A percentile compares a stretch with the other conserved stretches of the same genome.
These are phyloP conservation scores for Rhyacichthys aspro DNA, from an alignment of 2,797 vertebrate genomes.

Conservation along the genomic window DNA sequence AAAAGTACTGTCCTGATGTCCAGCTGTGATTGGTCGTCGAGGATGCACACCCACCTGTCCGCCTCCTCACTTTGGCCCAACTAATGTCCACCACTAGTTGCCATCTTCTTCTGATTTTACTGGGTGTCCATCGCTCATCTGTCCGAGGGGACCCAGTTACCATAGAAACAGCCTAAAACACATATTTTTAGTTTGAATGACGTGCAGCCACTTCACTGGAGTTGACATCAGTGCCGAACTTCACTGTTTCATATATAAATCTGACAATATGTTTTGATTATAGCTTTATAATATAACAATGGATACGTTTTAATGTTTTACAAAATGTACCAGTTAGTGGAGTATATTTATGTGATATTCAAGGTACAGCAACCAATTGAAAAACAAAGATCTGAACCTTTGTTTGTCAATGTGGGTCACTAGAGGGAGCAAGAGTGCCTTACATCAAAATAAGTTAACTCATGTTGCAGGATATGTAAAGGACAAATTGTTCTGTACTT, in stretches of 20 bases:
- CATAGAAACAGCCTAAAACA: conserved; percentile 11
- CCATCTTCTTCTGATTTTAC: conserved; percentile 23
- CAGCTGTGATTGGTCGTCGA: conserved; percentile 74
- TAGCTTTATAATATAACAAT: no score
- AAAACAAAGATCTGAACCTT: neutral
- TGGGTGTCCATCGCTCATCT: conserved; percentile 6
- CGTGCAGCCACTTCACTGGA: no score
- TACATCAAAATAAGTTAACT: neutral
- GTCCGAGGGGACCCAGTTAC: conserved; percentile 7
- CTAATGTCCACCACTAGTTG: conserved; percentile 16
- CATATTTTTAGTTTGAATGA: conserved; percentile 2
- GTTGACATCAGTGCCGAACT: no score
- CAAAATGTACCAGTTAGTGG: no score
- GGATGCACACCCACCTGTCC: conserved; percentile 75
- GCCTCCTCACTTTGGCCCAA: conserved; percentile 44
- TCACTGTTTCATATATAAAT: no score
- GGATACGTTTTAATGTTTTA: no score
- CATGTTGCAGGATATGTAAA: neutral
- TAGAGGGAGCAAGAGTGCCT: conserved; percentile 56
- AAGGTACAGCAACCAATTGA: no score
- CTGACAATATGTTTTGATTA: no score
- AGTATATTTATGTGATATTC: no score
- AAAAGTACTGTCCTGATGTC: conserved; percentile 67
- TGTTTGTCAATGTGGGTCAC: conserved; percentile 34
- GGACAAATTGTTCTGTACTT: neutral